Conservation (phyloP, 2,888 invertebrate species). For the Polydrusus pterygomalis region DNA sequence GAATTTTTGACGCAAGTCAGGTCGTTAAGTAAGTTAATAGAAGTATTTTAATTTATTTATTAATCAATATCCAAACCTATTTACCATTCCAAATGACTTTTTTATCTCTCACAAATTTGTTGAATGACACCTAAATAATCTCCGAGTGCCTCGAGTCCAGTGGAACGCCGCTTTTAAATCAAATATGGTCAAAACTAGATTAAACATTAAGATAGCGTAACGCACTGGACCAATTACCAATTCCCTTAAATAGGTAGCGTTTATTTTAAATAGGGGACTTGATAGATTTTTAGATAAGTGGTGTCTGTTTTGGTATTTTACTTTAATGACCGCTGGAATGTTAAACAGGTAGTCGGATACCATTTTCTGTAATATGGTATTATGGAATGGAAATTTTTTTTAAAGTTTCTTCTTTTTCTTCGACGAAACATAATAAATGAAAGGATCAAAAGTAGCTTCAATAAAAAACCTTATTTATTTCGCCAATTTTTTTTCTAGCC, state of each 20-base stretch:
- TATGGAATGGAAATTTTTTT: background rate
- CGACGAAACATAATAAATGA: no score
- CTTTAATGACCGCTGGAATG: constrained; percentile 17
- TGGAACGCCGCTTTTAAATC: constrained; percentile 31
- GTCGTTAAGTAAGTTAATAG: no score
- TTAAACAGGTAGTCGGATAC: constrained; percentile 16
- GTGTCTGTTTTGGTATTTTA: constrained; percentile 28
- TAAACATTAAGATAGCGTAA: constrained; percentile 32
- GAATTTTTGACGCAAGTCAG: no score
- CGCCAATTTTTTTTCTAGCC: no score
- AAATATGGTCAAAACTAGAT: constrained; percentile 42
- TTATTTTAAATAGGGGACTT: constrained; percentile 28
- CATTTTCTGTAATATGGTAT: background rate
- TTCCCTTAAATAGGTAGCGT: constrained; percentile 37
- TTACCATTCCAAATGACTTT: background rate
- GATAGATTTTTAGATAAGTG: constrained; percentile 37
- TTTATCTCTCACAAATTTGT: constrained; percentile 27
- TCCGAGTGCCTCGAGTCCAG: constrained; percentile 14
- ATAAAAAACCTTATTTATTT: no score
- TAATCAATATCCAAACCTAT: background rate
- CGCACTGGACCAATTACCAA: constrained; percentile 30
- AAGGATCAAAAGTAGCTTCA: no score
- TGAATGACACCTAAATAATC: constrained; percentile 30
- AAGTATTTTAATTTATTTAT: no score
- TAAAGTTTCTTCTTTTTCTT: no score